These are phyloP conservation scores for Sparus aurata DNA, from an alignment of 2,797 vertebrate genomes.

Conservation along the genomic window DNA sequence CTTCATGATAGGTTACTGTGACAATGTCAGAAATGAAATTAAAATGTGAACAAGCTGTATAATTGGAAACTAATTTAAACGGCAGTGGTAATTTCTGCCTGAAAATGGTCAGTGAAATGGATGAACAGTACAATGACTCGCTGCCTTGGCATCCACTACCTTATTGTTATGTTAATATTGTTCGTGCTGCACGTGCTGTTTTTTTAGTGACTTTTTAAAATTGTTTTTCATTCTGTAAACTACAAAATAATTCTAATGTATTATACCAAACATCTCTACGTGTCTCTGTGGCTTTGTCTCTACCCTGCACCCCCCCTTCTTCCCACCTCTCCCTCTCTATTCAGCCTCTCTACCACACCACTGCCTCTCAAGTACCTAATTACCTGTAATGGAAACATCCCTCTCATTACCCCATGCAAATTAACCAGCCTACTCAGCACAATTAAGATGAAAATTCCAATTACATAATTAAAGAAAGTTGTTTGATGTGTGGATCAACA, in stretches of 20 bases:
- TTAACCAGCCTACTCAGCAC: slow-evolving; percentile 86
- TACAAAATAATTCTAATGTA: slow-evolving; percentile 47
- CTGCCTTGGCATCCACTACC: slow-evolving; percentile 30
- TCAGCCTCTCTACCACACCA: slow-evolving; percentile 80
- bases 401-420: slow-evolving; percentile 90
- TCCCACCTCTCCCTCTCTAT: slow-evolving; percentile 57
- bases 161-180: slow-evolving; percentile 42
- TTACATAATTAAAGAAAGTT: slow-evolving; percentile 88
- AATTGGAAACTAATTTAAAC: slow-evolving; percentile 67
- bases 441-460: slow-evolving; percentile 88
- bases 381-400: slow-evolving; percentile 91
- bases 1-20: slow-evolving; percentile 50
- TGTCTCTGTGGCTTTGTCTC: slow-evolving; percentile 65
- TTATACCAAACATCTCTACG: slow-evolving; percentile 41
- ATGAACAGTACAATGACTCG: slow-evolving; percentile 51
- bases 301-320: slow-evolving; percentile 31
- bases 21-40: slow-evolving; percentile 67
- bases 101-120: slow-evolving; percentile 55
- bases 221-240: slow-evolving; percentile 23
- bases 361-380: slow-evolving; percentile 87
- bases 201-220: background rate
- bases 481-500: slow-evolving; percentile 85
- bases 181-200: background rate
- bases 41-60: slow-evolving; percentile 65
- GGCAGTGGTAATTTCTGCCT: slow-evolving; percentile 51